These are phyloP conservation scores for Halictus rubicundus DNA, from an alignment of 1,140 invertebrate genomes.

Conservation along the genomic window DNA sequence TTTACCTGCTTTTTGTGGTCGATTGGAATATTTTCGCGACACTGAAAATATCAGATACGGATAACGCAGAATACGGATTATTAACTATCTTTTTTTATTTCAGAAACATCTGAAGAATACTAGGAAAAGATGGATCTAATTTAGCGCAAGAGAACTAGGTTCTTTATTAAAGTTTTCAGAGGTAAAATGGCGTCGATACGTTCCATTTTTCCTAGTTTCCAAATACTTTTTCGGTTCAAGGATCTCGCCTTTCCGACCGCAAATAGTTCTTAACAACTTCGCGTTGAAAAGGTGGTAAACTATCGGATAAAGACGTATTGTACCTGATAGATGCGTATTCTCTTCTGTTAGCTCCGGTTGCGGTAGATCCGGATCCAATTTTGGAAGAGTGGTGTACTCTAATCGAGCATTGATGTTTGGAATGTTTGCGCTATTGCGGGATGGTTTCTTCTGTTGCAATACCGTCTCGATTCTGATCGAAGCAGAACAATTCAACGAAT, in stretches of 20 bases:
- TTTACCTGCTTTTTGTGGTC: slow-evolving; percentile 66
- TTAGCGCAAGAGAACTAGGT: too few relatives aligned
- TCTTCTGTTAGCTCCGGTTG: slow-evolving; percentile 64
- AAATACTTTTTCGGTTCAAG: too few relatives aligned
- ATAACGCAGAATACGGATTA: slow-evolving; percentile 13
- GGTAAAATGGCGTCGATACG: too few relatives aligned
- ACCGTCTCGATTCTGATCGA: slow-evolving; percentile 78
- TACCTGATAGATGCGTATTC: slow-evolving; percentile 66
- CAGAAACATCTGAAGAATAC: too few relatives aligned
- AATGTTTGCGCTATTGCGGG: slow-evolving; percentile 72
- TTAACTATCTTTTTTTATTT: too few relatives aligned
- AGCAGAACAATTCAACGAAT: slow-evolving; percentile 11
- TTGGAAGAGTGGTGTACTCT: slow-evolving; percentile 79
- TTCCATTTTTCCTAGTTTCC: too few relatives aligned
- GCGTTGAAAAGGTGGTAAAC: not conserved
- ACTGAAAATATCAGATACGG: slow-evolving; percentile 62
- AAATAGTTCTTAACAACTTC: not conserved
- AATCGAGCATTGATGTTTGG: slow-evolving; percentile 78
- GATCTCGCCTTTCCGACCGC: too few relatives aligned
- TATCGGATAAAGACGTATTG: not conserved
- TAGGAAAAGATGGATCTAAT: too few relatives aligned
- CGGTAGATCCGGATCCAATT: slow-evolving; percentile 73
- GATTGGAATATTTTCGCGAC: slow-evolving; percentile 52
- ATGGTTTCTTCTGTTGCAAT: slow-evolving; percentile 80
- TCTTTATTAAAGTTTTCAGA: too few relatives aligned